These are phyloP conservation scores for Bugulina stolonifera DNA, from an alignment of 2,888 invertebrate species.

Conservation along the genomic window DNA sequence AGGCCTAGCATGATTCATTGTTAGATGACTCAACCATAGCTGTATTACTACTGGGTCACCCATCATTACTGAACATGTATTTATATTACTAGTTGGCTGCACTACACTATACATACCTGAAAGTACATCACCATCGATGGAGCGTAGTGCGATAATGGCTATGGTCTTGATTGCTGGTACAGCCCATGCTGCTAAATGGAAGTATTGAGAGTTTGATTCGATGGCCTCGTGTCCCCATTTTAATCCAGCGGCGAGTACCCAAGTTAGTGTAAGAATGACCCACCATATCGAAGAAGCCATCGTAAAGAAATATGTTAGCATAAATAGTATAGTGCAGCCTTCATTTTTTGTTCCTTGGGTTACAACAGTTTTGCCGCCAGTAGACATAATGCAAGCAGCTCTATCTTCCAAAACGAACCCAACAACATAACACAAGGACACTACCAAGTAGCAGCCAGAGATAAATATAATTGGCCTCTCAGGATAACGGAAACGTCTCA, in stretches of 20 bases:
- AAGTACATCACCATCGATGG: constrained; percentile 70
- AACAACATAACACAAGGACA: constrained; percentile 79
- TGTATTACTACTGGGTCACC: no score
- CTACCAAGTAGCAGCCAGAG: constrained; percentile 90
- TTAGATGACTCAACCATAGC: no score
- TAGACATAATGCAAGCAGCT: constrained; percentile 45
- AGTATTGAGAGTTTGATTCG: constrained; percentile 92
- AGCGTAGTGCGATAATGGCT: constrained; percentile 86
- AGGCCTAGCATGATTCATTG: no score
- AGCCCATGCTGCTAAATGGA: constrained; percentile 96
- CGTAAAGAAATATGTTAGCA: constrained; percentile 84
- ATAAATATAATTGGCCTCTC: constrained; percentile 95
- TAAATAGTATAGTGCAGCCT: constrained; percentile 83
- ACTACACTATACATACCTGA: constrained; percentile 31
- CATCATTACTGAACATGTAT: no score
- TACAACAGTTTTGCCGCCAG: constrained; percentile 34
- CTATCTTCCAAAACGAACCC: constrained; percentile 56
- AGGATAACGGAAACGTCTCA: constrained; percentile 90
- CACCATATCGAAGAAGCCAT: constrained; percentile 95
- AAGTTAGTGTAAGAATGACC: constrained; percentile 89
- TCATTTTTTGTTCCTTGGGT: constrained; percentile 64
- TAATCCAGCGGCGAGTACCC: constrained; percentile 91
- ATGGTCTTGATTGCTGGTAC: constrained; percentile 92
- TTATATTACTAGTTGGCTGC: no score
- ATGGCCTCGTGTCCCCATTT: constrained; percentile 99